Base-by-base conservation (phyloP, 2,797 vertebrate species). In the Mallotus villosus region DNA sequence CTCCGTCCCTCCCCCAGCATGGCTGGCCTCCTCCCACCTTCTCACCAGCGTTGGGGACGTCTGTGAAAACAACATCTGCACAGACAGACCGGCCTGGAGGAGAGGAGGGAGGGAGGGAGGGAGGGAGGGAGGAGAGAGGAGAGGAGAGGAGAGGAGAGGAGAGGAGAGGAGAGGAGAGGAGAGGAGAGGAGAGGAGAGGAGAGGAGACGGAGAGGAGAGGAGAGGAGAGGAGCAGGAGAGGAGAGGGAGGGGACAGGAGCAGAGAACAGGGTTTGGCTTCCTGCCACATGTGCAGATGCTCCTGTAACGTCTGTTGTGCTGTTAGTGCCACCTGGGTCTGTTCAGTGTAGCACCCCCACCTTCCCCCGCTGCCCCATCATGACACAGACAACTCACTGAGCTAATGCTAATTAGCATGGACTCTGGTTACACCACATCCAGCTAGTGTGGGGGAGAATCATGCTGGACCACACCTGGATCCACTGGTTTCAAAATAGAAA, bases 211-310 rank as follows among this genome's bases (percentile, higher is more conserved):
- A 11, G 11, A 12, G 9, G 8, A 2, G 11, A 12, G 11, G 11
- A 12, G 11, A 12, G 11, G 9, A 9, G 34, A 7, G 1, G 34
- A 37, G 34, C n/a, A 9, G 8, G 34, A 37, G 34, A 9, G 8
- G 34, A 34, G 32, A 4, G 6, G 9, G 27, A 14, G 59, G 16
- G 24, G 12, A 24, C 34, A 71, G 72, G 58, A 62, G 19, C 51
- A 63, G 14, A 0, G 0, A 63, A 74, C 67, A 75, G 19, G 46
- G 25, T 16, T 12, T 83, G 79, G 84, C 74, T 5, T n/a, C 22
- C 73, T 82, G 89, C 89, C 88, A 83, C 67, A 5, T 14, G 6
- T 80, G 77, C 90, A 93, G 88, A 92, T 92, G 90, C 73, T 84
- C 62, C 67, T 73, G 70, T 70, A 70, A 46, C 65, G 66, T 60